Base-by-base conservation (phyloP, 2,113 vertebrate species). In the Ranitomeya imitator region DNA sequence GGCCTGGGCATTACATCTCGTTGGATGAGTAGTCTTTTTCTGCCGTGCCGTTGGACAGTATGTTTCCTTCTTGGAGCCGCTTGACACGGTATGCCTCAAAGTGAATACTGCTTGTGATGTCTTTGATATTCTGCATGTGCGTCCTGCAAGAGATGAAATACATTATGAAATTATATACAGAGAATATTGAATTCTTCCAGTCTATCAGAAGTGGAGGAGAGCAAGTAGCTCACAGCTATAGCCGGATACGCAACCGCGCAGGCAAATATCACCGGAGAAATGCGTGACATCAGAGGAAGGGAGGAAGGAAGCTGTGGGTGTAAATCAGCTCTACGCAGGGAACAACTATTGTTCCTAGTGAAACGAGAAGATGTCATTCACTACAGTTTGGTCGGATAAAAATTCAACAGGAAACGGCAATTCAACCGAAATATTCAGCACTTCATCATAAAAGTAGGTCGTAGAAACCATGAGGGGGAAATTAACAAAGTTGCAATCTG, bases 41-140 rank as follows among this genome's bases (percentile, higher is more conserved):
- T 2, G 92, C 83, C 73, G 96, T 92, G 0, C 97, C 96, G 0
- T 98, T 97, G 90, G 97, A 93, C 90, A 98, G 92, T 6, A 94
- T 90, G 89, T 95, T 93, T 92, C 95, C 95, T 90, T 99, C 97
- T 0, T 98, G 98, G 93, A 99, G 95, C 79, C 97, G 95, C 86
- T 96, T 97, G 63, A 99, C 97, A 0, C 98, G 96, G 92, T 99
- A 99, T 4, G 96, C 96, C 91, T 99, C 98, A 0, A 99, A 99
- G 94, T 99, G 98, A 95, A 99, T 98, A 95, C 93, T 97, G 94
- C 97, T 96, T 90, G 98, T 99, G 92, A 99, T 98, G 92, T 99
- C 98, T 90, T 99, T 99, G 90, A 99, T 98, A 94, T 99, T 99
- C 94, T 99, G 97, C 98, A 99, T 99, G 93, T 99, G 98, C 8